Evolutionary conservation across 2,888 invertebrate genomes (phyloP).

Genomic region (Agonopterix heracliana): DNA sequence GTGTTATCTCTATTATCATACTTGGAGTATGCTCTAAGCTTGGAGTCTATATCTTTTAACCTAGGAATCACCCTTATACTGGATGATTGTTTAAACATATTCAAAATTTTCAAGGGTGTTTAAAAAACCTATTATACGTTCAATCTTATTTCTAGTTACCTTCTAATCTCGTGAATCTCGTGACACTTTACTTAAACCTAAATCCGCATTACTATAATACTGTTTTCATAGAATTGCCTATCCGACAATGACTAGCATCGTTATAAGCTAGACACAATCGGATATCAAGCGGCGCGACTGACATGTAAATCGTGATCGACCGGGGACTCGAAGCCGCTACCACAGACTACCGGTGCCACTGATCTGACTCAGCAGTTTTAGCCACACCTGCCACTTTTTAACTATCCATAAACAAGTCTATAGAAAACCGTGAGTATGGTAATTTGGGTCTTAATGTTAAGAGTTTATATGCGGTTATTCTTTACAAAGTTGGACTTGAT

Average conservation of each 20-base stretch:
- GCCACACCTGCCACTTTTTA: conserved; percentile 55
- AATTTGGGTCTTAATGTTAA: neutral
- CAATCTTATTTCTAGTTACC: no score
- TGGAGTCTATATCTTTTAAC: no score
- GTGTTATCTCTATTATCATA: no score
- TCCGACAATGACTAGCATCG: conserved; percentile 50
- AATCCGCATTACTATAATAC: conserved; percentile 53
- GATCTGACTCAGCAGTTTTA: conserved; percentile 64
- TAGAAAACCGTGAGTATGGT: neutral
- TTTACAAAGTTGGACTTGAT: neutral
- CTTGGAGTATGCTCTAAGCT: no score
- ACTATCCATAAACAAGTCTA: conserved; percentile 10
- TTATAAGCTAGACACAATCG: conserved; percentile 43
- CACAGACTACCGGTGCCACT: conserved; percentile 65
- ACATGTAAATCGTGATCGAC: conserved; percentile 74
- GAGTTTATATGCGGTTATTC: neutral
- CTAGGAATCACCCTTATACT: no score
- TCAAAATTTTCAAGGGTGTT: no score
- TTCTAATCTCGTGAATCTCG: no score
- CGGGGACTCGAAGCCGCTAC: conserved; percentile 64
- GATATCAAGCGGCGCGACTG: conserved; percentile 71
- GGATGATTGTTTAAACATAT: no score
- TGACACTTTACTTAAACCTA: conserved; percentile 11
- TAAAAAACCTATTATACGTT: no score
- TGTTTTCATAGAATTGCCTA: conserved; percentile 45